Conservation (phyloP, 2,113 vertebrate genomes). For the Tragelaphus strepsiceros region DNA sequence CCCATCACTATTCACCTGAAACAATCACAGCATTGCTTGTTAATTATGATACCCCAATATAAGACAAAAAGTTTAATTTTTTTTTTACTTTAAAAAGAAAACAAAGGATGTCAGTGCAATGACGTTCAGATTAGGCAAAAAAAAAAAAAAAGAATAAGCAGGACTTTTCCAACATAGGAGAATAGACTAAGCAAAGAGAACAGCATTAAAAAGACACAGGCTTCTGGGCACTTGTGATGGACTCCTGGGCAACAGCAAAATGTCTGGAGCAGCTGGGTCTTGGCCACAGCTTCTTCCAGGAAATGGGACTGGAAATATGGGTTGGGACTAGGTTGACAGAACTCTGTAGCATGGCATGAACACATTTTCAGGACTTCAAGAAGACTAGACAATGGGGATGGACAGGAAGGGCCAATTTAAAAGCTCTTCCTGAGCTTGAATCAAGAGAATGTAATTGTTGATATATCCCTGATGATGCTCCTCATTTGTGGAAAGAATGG, state of each 20-base stretch:
- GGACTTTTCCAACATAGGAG: not conserved
- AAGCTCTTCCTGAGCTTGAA: not conserved
- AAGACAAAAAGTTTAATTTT: not conserved
- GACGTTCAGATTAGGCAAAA: not conserved
- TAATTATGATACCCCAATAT: not conserved
- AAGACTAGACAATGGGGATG: not conserved
- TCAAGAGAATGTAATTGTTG: not conserved
- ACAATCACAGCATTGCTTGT: not conserved
- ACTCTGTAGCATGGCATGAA: not conserved
- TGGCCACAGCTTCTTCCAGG: not conserved
- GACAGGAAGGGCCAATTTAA: not conserved
- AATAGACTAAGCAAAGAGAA: not conserved
- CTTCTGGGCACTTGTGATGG: not conserved
- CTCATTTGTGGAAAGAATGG: not conserved
- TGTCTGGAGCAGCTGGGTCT: not conserved
- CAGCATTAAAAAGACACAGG: not conserved
- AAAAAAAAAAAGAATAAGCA: not conserved
- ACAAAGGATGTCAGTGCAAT: not conserved
- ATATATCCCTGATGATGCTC: not conserved
- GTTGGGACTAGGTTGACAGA: not conserved
- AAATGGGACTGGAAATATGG: not conserved
- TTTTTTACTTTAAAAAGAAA: not conserved
- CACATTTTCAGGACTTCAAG: not conserved
- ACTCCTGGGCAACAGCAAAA: not conserved
- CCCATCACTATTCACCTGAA: not conserved